These are phyloP conservation scores for Leucoraja erinaceus DNA, from an alignment of 2,113 vertebrate species.

Conservation along the genomic window DNA sequence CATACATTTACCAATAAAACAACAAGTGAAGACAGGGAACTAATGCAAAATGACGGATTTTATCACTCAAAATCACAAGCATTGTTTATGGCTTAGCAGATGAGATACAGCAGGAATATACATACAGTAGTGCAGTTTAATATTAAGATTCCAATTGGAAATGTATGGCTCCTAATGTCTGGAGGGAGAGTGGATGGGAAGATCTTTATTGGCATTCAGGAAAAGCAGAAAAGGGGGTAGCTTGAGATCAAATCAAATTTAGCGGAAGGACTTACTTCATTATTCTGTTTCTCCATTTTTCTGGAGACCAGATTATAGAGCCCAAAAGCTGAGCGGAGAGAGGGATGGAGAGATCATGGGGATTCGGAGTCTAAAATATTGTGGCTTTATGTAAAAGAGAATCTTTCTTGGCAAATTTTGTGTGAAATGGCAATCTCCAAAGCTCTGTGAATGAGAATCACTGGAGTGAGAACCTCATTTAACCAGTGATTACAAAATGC, in stretches of 20 bases:
- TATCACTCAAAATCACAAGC: neutral
- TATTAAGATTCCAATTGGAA: neutral
- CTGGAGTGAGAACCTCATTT: constrained; percentile 39
- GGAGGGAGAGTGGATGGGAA: neutral
- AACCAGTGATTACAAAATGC: constrained; percentile 48
- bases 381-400: neutral
- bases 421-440: neutral
- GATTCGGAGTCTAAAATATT: neutral
- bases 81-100: neutral
- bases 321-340: neutral
- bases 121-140: neutral
- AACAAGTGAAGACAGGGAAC: neutral
- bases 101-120: neutral
- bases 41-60: neutral
- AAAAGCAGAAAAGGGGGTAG: neutral
- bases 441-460: neutral
- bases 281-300: neutral
- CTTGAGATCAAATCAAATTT: neutral
- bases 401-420: neutral
- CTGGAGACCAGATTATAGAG: neutral
- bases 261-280: neutral
- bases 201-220: neutral
- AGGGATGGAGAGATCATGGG: neutral
- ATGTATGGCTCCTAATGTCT: neutral
- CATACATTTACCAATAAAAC: neutral